A percentile compares a stretch with the other conserved stretches of the same genome.
phyloP scores from a whole-genome alignment of 1,140 invertebrate genomes.

The Coelopa frigida region DNA sequence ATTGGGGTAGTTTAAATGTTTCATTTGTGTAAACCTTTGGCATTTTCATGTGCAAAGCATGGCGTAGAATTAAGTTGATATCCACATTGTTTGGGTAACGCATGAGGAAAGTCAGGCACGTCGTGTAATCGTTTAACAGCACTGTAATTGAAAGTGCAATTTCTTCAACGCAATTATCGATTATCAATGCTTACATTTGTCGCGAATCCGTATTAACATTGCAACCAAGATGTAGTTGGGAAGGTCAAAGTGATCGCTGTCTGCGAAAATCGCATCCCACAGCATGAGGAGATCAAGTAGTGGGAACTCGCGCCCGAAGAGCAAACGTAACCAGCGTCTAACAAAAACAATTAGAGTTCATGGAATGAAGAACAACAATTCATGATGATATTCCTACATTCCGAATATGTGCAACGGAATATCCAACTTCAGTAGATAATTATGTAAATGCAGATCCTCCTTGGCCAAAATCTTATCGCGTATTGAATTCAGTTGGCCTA shows the following conservation, averaged over 20 bases:
- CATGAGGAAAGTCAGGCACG: conserved; percentile 59
- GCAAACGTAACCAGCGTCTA: conserved; percentile 70
- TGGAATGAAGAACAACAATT: not conserved
- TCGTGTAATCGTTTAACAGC: conserved; percentile 55
- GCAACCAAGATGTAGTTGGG: conserved; percentile 70
- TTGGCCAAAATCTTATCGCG: conserved; percentile 59
- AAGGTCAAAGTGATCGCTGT: conserved; percentile 60
- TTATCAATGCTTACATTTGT: conserved; percentile 52
- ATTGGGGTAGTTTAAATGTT: not conserved
- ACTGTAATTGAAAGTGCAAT: conserved; percentile 45
- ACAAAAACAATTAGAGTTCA: conserved; percentile 20
- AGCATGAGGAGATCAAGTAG: conserved; percentile 64
- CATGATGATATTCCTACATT: conserved; percentile 55
- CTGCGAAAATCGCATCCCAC: conserved; percentile 76
- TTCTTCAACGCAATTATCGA: not conserved
- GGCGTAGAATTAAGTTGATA: conserved; percentile 55
- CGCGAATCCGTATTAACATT: conserved; percentile 65
- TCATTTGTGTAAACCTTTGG: conserved; percentile 36
- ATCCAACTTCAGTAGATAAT: conserved; percentile 60
- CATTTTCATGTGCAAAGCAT: conserved; percentile 56
- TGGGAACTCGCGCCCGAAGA: conserved; percentile 75
- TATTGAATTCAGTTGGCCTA: conserved; percentile 62
- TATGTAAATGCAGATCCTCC: conserved; percentile 57
- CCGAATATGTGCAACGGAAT: conserved; percentile 74
- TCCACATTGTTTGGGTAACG: conserved; percentile 58